Evolutionary conservation across 2,888 invertebrate genomes (phyloP), one percentile per base, ranked within the genome.

Genomic region (Drepanosiphum platanoidis): DNA sequence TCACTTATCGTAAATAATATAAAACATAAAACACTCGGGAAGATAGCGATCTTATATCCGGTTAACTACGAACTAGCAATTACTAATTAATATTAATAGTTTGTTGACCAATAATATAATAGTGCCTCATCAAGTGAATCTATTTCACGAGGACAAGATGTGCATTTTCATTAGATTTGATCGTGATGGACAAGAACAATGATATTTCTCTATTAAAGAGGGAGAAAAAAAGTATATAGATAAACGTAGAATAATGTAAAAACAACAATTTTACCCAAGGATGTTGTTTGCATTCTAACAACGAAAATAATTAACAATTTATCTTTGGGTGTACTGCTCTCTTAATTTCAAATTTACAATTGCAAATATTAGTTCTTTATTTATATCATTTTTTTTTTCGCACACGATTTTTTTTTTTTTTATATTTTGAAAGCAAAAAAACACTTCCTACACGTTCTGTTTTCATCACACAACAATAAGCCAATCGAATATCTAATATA

Each of bases 61-160:
- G 81, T 82, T 58, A 61, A 27, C n/a, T n/a, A 70, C 34, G 81
- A 71, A 42, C 11, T 30, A 64, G 61, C 39, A 82, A 72, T 82
- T 64, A 82, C 82, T 72, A 42, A 82, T 82, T 72, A 64, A 82
- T 72, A 82, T 82, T 72, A 72, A 82, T 72, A 58, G 42, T 64
- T 64, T 82, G 42, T 82, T 82, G 42, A 72, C 82, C 39, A 72
- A 72, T 61, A 72, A 46, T 64, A 82, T 39, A 78, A 78, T 72
- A 72, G 34, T 72, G 72, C 72, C 32, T 82, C 82, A 82, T 82
- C 82, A 72, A 72, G 72, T 72, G 64, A 32, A 82, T 42, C 72
- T 61, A 82, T 82, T 80, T 72, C 42, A 64, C 82, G 82, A 82
- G 82, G 82, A 82, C 82, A 82, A 82, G 72, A 80, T 80, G 22